phyloP scores from a whole-genome alignment of 2,797 vertebrate species.

The Harpagifer antarcticus region DNA sequence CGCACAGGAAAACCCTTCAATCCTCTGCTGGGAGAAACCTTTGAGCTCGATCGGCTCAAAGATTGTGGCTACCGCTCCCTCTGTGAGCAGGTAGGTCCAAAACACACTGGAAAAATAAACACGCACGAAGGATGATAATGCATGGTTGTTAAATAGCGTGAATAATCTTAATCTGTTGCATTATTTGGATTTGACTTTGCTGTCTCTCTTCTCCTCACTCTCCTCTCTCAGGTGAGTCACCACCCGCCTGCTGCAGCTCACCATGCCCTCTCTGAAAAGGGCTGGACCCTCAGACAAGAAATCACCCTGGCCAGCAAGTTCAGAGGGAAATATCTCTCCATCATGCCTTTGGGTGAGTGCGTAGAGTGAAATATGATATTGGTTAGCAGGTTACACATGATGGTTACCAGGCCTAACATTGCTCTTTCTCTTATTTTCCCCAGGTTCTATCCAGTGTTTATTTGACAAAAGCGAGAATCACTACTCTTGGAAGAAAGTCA shows the following conservation, averaged over 20 bases:
- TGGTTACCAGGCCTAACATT: background rate
- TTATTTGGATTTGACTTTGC: background rate
- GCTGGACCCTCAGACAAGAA: conserved; percentile 95
- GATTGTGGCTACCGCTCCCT: conserved; percentile 94
- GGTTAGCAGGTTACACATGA: background rate
- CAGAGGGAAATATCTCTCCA: conserved; percentile 96
- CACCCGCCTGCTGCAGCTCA: conserved; percentile 96
- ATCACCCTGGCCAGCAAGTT: conserved; percentile 98
- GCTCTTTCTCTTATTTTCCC: conserved; percentile 2
- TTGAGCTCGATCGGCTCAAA: conserved; percentile 92
- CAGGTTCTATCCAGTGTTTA: conserved; percentile 95
- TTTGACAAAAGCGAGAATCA: conserved; percentile 94
- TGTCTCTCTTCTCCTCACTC: background rate
- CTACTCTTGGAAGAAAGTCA: conserved; percentile 98
- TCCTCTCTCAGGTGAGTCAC: conserved; percentile 90
- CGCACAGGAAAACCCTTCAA: conserved; percentile 98
- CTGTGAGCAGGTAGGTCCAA: conserved; percentile 90
- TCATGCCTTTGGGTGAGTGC: conserved; percentile 96
- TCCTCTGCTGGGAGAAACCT: conserved; percentile 95
- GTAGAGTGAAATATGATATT: background rate
- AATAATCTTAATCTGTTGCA: background rate
- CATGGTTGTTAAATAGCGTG: background rate
- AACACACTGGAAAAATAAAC: background rate
- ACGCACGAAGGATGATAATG: background rate
- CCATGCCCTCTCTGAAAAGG: conserved; percentile 91